Evolutionary conservation across 2,888 invertebrate genomes (phyloP), one percentile per base, ranked within the genome.

Genomic region (Drosophila ochracea): DNA sequence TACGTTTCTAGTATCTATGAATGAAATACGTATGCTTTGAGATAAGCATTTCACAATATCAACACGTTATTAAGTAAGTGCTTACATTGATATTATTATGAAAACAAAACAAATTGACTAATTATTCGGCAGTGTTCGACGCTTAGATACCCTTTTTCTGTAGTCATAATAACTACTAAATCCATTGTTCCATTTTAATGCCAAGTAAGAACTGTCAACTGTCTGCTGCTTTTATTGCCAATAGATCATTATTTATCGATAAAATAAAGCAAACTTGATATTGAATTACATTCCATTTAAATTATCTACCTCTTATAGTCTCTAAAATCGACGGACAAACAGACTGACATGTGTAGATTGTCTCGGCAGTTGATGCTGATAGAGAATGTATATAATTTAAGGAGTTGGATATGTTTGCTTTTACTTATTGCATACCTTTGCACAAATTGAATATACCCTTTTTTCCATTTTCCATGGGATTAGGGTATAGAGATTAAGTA

Each of bases 11-110:
- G 21, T 37, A 31, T 25, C 0, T 13, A 37, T 31, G 30, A 31
- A 49, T 25, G 4, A 70, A 28, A 58, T 13, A 49, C 13, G 11
- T 19, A 57, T 16, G 9, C 10, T 35, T 21, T 3, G 4, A 49
- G 76, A 76, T 76, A 60, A 61, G 21, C 31, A 53, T 76, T 76
- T 76, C 76, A 21, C 55, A 78, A 67, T 54, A 37, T 35, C 16
- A 64, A 57, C 30, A 47, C 21, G 11, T 21, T 55, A 11, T 50
- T 25, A 25, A 10, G 16, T 43, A 11, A 55, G 11, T 6, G 13
- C 21, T 39, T 33, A 58, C 33, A 28, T 19, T 33, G 50, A 33
- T 9, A 41, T 33, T 13, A 31, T 25, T 21, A 19, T 21, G 13
- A n/a, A 21, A 61, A 47, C 21, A 60, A 49, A 35, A 49, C 30